phyloP scores from a whole-genome alignment of 30 jellyfish, hydroid and myxozoan genomes.

The Phacellophora camtschatica region DNA sequence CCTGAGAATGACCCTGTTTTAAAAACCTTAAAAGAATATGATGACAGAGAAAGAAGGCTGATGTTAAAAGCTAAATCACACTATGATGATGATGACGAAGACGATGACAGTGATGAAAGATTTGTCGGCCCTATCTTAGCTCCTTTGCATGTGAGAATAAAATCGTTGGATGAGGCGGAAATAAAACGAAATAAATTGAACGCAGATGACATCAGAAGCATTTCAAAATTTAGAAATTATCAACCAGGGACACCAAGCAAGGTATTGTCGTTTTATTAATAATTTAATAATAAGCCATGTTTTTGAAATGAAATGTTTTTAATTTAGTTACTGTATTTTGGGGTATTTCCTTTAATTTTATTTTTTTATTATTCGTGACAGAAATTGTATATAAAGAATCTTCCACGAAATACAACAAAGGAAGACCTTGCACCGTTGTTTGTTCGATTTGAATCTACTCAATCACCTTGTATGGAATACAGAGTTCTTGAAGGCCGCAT shows the following conservation, averaged over 20 bases:
- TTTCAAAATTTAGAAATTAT: slow-evolving; percentile 59
- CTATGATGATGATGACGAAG: slow-evolving; percentile 26
- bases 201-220: slow-evolving; percentile 34
- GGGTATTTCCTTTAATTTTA: too few species aligned
- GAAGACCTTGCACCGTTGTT: slow-evolving; percentile 81
- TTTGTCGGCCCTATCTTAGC: slow-evolving; percentile 85
- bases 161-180: slow-evolving; percentile 48
- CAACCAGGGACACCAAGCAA: slow-evolving; percentile 74
- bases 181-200: slow-evolving; percentile 30
- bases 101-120: slow-evolving; percentile 23
- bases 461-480: slow-evolving; percentile 70
- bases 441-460: slow-evolving; percentile 46
- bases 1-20: slow-evolving; percentile 82
- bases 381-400: slow-evolving; percentile 72
- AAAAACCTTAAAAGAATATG: slow-evolving; percentile 74
- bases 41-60: slow-evolving; percentile 51
- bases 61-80: not conserved
- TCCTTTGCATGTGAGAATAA: slow-evolving; percentile 67
- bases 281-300: too few species aligned
- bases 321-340: too few species aligned
- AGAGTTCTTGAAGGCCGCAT: slow-evolving; percentile 72
- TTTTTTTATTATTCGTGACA: too few species aligned
- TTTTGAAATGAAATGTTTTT: too few species aligned
- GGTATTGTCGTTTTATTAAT: too few species aligned
- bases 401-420: slow-evolving; percentile 32